Conservation (phyloP, 2,797 vertebrate genomes). For the Schizopygopsis pylzovi region DNA sequence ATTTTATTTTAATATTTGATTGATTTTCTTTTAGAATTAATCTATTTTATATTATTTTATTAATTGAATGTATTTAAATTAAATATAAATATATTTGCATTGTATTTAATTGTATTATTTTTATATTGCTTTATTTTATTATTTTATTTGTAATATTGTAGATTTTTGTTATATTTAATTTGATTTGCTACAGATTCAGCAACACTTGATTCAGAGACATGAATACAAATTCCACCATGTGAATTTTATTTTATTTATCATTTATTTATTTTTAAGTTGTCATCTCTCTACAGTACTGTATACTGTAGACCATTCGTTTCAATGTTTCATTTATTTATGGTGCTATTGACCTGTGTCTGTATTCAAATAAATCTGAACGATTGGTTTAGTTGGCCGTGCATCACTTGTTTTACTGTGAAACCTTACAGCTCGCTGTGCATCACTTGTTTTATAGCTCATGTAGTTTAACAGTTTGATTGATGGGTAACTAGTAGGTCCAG, state of each 20-base stretch:
- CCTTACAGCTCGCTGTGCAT: too few relatives aligned
- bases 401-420: slow-evolving; percentile 4
- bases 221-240: neutral
- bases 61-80: neutral
- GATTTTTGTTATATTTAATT: neutral
- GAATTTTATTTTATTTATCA: neutral
- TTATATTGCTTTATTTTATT: neutral
- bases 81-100: neutral
- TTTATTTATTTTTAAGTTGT: neutral
- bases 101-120: neutral
- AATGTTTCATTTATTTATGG: neutral
- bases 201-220: neutral
- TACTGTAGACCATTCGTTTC: neutral
- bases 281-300: neutral
- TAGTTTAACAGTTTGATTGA: neutral
- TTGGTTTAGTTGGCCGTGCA: neutral
- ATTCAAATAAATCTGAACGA: neutral
- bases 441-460: neutral
- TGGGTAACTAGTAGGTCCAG: neutral
- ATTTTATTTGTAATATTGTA: neutral
- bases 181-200: neutral
- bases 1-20: too few relatives aligned
- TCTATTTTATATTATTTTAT: neutral
- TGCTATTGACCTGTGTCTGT: neutral
- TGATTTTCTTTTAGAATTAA: neutral